phyloP scores from a whole-genome alignment of 1,140 invertebrate species.

The Cotesia chilonis region DNA sequence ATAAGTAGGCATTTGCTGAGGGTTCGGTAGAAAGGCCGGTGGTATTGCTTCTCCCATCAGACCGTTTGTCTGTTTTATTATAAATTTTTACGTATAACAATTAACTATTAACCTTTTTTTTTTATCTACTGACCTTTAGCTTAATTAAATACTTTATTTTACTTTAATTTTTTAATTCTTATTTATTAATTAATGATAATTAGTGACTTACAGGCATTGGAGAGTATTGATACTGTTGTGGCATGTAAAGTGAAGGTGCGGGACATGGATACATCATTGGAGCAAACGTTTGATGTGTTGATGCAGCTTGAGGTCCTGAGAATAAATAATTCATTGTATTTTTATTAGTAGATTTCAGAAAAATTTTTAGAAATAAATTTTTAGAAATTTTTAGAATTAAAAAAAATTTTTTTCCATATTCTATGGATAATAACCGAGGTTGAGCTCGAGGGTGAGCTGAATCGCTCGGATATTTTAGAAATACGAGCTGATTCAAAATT shows the following conservation, averaged over 20 bases:
- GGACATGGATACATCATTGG: constrained; percentile 63
- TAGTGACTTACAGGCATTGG: constrained; percentile 61
- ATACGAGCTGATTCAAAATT: too few species aligned
- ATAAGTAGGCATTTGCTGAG: constrained; percentile 67
- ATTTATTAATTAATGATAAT: constrained; percentile 24
- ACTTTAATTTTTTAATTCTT: neutral
- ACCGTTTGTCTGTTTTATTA: constrained; percentile 65
- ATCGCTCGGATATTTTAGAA: too few species aligned
- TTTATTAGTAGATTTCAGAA: too few species aligned
- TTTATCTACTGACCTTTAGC: neutral
- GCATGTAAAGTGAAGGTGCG: constrained; percentile 62
- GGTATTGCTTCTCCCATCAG: constrained; percentile 66
- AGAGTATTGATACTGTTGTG: constrained; percentile 63
- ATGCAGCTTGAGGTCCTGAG: constrained; percentile 58
- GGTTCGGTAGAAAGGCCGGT: constrained; percentile 66
- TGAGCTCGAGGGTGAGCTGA: too few species aligned
- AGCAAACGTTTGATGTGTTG: constrained; percentile 60
- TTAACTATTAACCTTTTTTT: neutral
- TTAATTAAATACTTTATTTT: neutral
- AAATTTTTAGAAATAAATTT: too few species aligned
- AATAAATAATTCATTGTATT: constrained; percentile 15
- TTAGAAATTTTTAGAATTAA: too few species aligned
- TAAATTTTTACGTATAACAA: constrained; percentile 55
- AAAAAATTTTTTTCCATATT: too few species aligned
- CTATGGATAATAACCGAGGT: too few species aligned